These are phyloP conservation scores for Acleris cristana DNA, from an alignment of 2,888 invertebrate species.

Conservation along the genomic window DNA sequence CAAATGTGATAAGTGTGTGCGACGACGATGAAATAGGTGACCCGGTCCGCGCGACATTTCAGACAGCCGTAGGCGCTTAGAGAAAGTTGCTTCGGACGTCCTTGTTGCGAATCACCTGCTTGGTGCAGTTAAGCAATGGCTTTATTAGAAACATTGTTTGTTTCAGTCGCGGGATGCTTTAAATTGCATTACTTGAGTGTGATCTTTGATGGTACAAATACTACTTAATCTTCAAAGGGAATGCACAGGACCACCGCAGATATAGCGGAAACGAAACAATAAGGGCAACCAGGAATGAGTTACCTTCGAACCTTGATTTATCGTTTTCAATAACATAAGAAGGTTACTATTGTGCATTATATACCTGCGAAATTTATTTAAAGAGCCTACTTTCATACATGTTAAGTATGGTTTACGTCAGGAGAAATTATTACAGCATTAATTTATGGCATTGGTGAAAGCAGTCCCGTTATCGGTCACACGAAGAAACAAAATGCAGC, in stretches of 20 bases:
- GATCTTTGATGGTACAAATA: too few relatives aligned
- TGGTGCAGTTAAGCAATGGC: slow-evolving; percentile 18
- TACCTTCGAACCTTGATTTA: too few relatives aligned
- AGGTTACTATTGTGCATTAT: too few relatives aligned
- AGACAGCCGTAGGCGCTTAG: slow-evolving; percentile 59
- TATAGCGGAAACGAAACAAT: too few relatives aligned
- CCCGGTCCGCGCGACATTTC: slow-evolving; percentile 68
- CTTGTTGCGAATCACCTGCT: slow-evolving; percentile 54
- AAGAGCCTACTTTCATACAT: slow-evolving; percentile 31
- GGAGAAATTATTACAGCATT: slow-evolving; percentile 36
- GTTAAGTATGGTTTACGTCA: slow-evolving; percentile 24
- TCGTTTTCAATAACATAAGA: too few relatives aligned
- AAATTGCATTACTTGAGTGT: too few relatives aligned
- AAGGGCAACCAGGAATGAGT: too few relatives aligned
- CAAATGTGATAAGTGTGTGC: slow-evolving; percentile 57
- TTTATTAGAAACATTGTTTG: too few relatives aligned
- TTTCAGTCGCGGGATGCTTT: not conserved
- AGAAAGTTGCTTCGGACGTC: slow-evolving; percentile 71
- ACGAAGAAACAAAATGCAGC: slow-evolving; percentile 33
- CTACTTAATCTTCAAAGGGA: too few relatives aligned
- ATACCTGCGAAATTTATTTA: not conserved
- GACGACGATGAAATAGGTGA: slow-evolving; percentile 64
- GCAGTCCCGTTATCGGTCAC: slow-evolving; percentile 28
- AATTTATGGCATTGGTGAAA: slow-evolving; percentile 36
- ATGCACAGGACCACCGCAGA: too few relatives aligned